A percentile compares a stretch with the other conserved stretches of the same genome.
phyloP scores from a whole-genome alignment of 2,113 vertebrate species.

The Cyphomyrus discorhynchus region DNA sequence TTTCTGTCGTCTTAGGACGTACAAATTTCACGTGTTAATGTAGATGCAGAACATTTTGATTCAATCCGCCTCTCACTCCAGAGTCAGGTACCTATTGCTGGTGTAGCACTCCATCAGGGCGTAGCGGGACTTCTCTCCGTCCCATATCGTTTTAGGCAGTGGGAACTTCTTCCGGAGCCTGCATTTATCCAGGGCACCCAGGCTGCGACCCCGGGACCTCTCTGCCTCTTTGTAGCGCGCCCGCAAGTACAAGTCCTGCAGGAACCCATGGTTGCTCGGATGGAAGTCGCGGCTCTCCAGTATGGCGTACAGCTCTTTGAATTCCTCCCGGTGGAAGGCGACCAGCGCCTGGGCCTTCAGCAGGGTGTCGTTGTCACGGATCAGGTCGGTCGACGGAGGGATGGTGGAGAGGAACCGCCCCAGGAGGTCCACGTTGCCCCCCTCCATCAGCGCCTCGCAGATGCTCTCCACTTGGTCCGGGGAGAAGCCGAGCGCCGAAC shows the following conservation, averaged over 20 bases:
- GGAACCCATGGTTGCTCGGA: conserved; percentile 78
- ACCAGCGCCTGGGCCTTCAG: conserved; percentile 77
- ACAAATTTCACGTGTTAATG: background rate
- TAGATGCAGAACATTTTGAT: conserved; percentile 64
- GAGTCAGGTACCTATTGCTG: conserved; percentile 77
- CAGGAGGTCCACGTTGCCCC: conserved; percentile 78
- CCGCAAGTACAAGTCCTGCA: conserved; percentile 83
- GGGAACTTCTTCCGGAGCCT: conserved; percentile 83
- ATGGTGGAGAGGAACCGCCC: conserved; percentile 81
- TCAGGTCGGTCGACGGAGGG: conserved; percentile 71
- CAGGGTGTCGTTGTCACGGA: conserved; percentile 69
- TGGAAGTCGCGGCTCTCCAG: conserved; percentile 79
- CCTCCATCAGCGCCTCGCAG: conserved; percentile 82
- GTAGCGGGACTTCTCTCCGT: conserved; percentile 80
- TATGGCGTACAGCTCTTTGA: conserved; percentile 74
- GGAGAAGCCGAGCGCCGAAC: conserved; percentile 71
- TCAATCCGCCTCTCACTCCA: conserved; percentile 78
- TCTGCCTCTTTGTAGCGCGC: conserved; percentile 85
- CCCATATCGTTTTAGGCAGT: conserved; percentile 82
- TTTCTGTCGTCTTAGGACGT: background rate
- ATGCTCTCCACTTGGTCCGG: conserved; percentile 80
- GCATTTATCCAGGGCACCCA: conserved; percentile 87
- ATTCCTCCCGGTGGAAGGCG: conserved; percentile 76
- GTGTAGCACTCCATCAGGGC: conserved; percentile 79
- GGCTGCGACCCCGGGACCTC: conserved; percentile 75